Evolutionary conservation across 2,888 invertebrate species (phyloP), one percentile per base, ranked within the genome.

Genomic region (Belgica antarctica): DNA sequence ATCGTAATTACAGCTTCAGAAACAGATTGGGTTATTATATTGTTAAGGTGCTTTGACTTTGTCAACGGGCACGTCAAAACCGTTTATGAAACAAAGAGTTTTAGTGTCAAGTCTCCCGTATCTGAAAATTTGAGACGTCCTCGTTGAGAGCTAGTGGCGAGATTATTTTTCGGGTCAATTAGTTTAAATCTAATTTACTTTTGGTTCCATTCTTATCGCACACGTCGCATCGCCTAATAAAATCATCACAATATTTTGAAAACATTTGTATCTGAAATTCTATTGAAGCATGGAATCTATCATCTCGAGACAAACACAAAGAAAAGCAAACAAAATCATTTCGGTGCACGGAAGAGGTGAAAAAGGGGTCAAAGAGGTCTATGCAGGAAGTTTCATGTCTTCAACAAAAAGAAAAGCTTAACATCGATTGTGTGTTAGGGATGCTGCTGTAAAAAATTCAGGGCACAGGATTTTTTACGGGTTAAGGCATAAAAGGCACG

Each of bases 201-300:
- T 52, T 52, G 8, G 2, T 52, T 22, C 22, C 22, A 52, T 52
- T 52, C 52, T 65, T 46, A 28, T 65, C 46, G 46, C 46, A 27
- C 46, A 41, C 46, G 25, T 27, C 28, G n/a, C 46, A 65, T 47
- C 46, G 24, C 36, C 66, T 66, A 52, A 66, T 66, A 70, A 41
- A 70, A 70, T 70, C 70, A 57, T 70, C 61, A 70, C 59, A 70
- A 70, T 70, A 61, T 68, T 68, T 52, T 68, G 68, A 68, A 68
- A 68, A 52, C 52, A 68, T 68, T 68, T 17, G 27, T 22, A 52
- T 22, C 52, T 52, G 22, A 52, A 52, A 4, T 70, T 57, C 31
- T 28, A 59, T 36, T 27, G 24, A 47, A 46, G n/a, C 52, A 28
- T 52, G 22, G 34, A 68, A 57, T 68, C 61, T 61, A 46, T 70